Evolutionary conservation across 2,113 vertebrate genomes (phyloP).

Genomic region (Chaetura pelagica): DNA sequence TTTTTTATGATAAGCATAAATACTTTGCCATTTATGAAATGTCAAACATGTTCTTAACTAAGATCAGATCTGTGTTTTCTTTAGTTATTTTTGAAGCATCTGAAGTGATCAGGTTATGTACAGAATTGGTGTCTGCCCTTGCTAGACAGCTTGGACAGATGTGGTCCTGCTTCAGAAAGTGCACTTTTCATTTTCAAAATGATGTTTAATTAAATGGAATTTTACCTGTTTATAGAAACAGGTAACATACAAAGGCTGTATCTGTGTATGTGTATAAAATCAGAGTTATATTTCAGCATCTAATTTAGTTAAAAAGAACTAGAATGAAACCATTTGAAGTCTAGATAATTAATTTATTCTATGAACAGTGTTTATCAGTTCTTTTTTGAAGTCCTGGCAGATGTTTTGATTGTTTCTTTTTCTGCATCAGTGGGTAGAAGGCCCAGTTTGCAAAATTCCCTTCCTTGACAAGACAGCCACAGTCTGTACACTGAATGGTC

Average conservation of each 20-base stretch:
- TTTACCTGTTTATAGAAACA: not conserved
- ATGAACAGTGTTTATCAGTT: not conserved
- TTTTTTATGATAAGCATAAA: not conserved
- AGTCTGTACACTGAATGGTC: not conserved
- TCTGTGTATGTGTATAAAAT: not conserved
- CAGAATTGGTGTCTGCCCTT: not conserved
- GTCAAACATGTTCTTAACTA: not conserved
- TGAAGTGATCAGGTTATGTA: not conserved
- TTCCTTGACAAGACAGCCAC: not conserved
- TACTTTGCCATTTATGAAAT: not conserved
- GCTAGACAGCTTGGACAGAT: not conserved
- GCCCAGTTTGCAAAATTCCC: not conserved
- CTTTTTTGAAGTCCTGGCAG: not conserved
- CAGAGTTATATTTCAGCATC: not conserved
- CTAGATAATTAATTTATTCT: not conserved
- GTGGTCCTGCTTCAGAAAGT: not conserved
- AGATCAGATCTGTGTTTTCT: not conserved
- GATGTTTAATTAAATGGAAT: not conserved
- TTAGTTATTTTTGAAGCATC: not conserved
- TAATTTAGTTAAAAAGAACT: not conserved
- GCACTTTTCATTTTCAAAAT: not conserved
- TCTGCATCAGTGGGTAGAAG: not conserved
- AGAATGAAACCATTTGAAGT: not conserved
- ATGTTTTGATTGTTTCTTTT: not conserved
- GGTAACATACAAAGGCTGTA: not conserved